phyloP scores from a whole-genome alignment of 2,888 invertebrate genomes.

The Odiellus spinosus region DNA sequence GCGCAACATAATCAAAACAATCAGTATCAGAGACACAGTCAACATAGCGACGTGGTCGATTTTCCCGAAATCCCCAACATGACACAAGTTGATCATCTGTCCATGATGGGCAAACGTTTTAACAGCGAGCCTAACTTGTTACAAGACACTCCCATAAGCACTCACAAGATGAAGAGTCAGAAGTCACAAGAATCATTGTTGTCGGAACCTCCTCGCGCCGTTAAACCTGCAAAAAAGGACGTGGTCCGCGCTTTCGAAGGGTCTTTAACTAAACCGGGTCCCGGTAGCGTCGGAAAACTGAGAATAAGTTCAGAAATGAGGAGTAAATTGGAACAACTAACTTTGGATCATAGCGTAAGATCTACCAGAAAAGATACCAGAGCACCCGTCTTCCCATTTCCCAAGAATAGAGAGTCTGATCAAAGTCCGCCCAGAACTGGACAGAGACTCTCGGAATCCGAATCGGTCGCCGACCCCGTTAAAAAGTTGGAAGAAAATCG shows the following conservation, averaged over 20 bases:
- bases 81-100: neutral
- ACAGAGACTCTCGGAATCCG: neutral
- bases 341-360: slow-evolving; percentile 70
- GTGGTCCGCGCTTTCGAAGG: slow-evolving; percentile 13
- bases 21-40: slow-evolving; percentile 2
- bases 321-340: slow-evolving; percentile 63
- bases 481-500: slow-evolving; percentile 70
- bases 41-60: slow-evolving; percentile 1
- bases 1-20: neutral
- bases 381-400: neutral
- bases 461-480: slow-evolving; percentile 35
- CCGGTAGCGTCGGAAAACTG: slow-evolving; percentile 75
- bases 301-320: slow-evolving; percentile 84
- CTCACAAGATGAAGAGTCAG: neutral
- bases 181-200: neutral
- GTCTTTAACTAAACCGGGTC: slow-evolving; percentile 53
- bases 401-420: slow-evolving; percentile 8
- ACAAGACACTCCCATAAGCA: neutral
- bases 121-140: neutral
- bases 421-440: neutral
- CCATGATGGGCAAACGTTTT: neutral
- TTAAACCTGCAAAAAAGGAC: slow-evolving; percentile 1
- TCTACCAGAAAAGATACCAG: slow-evolving; percentile 34
- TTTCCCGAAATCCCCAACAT: slow-evolving; percentile 6
- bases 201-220: neutral